Evolutionary conservation across 2,888 invertebrate species (phyloP).

Genomic region (Cerceris rybyensis): DNA sequence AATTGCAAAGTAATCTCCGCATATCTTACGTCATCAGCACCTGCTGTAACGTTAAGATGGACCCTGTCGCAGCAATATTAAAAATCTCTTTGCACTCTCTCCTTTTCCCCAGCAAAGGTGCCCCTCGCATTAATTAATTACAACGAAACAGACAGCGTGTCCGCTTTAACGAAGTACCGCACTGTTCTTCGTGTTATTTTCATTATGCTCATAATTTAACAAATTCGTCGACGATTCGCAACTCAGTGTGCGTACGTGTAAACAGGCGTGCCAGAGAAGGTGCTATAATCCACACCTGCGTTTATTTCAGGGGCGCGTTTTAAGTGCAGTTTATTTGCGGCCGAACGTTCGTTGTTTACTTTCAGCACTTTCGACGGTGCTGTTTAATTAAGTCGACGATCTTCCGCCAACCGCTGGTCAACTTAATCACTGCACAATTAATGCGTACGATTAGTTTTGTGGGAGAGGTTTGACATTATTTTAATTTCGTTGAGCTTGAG

Average conservation of each 20-base stretch:
- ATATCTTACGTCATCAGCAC: slow-evolving; percentile 16
- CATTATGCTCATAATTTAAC: slow-evolving; percentile 47
- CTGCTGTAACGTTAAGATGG: slow-evolving; percentile 3
- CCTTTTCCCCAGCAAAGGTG: neutral
- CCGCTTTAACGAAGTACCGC: neutral
- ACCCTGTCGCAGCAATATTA: slow-evolving; percentile 16
- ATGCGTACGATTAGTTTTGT: no score
- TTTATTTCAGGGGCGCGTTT: neutral
- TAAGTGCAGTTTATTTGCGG: slow-evolving; percentile 15
- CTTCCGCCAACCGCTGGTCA: no score
- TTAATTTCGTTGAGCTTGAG: no score
- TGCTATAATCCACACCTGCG: slow-evolving; percentile 3
- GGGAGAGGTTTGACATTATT: no score
- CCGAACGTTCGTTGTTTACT: slow-evolving; percentile 30
- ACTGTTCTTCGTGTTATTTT: slow-evolving; percentile 29
- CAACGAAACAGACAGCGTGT: no score
- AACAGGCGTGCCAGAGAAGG: slow-evolving; percentile 26
- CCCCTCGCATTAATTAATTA: slow-evolving; percentile 33
- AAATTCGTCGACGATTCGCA: slow-evolving; percentile 3
- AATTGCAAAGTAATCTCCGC: slow-evolving; percentile 10
- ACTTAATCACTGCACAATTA: no score
- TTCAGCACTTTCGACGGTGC: slow-evolving; percentile 17
- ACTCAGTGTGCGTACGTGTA: slow-evolving; percentile 5
- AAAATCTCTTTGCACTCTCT: slow-evolving; percentile 19
- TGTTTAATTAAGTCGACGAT: slow-evolving; percentile 37